phyloP scores from a whole-genome alignment of 2,113 vertebrate genomes.

The Crypturellus undulatus region DNA sequence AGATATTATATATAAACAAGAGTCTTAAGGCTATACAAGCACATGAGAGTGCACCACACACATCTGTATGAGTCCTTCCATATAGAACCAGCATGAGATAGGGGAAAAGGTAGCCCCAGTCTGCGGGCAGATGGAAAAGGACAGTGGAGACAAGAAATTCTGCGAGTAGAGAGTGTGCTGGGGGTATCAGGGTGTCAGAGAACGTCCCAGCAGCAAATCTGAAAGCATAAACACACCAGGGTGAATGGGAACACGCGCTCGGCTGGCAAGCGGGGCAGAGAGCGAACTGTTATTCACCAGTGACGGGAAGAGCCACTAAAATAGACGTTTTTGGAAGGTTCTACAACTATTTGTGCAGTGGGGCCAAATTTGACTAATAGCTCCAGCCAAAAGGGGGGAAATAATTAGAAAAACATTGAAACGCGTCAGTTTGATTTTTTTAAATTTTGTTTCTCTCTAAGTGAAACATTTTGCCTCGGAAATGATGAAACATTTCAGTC shows the following conservation, averaged over 20 bases:
- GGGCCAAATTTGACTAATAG: conserved; percentile 40
- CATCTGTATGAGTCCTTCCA: accelerated
- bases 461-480: conserved; percentile 12
- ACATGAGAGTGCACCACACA: accelerated
- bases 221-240: background rate
- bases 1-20: background rate
- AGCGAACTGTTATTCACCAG: background rate
- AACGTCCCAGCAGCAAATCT: background rate
- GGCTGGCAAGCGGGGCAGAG: background rate
- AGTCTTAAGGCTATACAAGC: background rate
- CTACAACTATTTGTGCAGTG: background rate
- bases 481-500: conserved; percentile 41
- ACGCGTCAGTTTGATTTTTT: background rate
- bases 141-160: background rate
- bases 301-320: background rate
- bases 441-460: background rate
- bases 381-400: conserved; percentile 39
- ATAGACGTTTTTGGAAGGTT: conserved; percentile 27
- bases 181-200: background rate
- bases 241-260: accelerated
- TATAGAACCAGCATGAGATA: background rate
- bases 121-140: background rate
- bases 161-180: background rate
- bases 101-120: background rate
- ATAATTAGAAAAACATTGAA: conserved; percentile 72